Evolutionary conservation across 2,888 invertebrate species (phyloP), one percentile per base, ranked within the genome.

Genomic region (Brachyptera risi): DNA sequence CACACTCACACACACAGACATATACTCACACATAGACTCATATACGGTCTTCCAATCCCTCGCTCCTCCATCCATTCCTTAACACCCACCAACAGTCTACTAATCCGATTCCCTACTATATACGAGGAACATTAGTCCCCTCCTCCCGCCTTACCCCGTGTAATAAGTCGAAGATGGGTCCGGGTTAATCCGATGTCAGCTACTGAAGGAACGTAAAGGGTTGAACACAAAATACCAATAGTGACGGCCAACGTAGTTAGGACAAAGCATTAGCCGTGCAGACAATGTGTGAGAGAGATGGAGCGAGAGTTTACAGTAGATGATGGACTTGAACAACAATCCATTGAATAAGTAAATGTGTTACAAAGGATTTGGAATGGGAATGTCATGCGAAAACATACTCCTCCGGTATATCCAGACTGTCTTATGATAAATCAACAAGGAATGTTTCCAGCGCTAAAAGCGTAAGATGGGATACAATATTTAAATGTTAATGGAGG

Each of bases 81-180:
- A 49, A 49, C 59, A 49, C 59, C 40, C 37, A 35, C 59, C 35
- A 35, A 49, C 44, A 44, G 59, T n/a, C 49, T 50, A 38, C 49
- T 59, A 59, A 59, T 59, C 59, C 59, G 59, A 59, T 59, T 59
- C 59, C 59, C 54, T 47, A 24, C 19, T 24, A 47, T 47, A 47
- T 21, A 47, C 47, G 47, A 54, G 54, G 35, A 54, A 54, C 54
- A 35, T 35, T 54, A 54, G 54, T 35, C 37, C 24, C 23, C 54
- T 37, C 54, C 7, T 37, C 35, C 54, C 17, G 19, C 54, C 54
- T 37, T 23, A 54, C 63, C 59, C 58, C 44, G 59, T 61, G 61
- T 63, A 63, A 63, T 63, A 63, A 63, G 63, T 63, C 63, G 63
- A 63, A 63, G 63, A 63, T 63, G 61, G 62, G 59, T 47, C 58